A percentile compares a stretch with the other conserved stretches of the same genome.
phyloP scores from a whole-genome alignment of 2,888 invertebrate species.

The Tortrix viridana region DNA sequence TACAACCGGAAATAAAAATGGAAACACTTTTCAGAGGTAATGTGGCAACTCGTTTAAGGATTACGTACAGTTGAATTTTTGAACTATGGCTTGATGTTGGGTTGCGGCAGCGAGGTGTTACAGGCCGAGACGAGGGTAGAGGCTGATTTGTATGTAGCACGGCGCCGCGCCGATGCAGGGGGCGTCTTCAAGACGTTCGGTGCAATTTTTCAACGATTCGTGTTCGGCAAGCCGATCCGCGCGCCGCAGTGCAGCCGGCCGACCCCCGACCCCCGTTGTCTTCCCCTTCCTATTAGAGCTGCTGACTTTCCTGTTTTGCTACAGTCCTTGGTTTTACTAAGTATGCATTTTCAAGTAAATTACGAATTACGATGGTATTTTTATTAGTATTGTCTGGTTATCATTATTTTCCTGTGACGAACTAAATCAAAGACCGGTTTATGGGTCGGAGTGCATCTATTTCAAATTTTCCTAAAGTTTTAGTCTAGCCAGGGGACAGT shows the following conservation, averaged over 20 bases:
- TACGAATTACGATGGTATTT: no score
- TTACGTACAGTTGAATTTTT: constrained; percentile 24
- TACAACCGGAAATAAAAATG: not conserved
- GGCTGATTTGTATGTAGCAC: constrained; percentile 77
- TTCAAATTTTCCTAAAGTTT: constrained; percentile 10
- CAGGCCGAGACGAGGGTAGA: constrained; percentile 48
- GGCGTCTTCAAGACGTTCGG: constrained; percentile 73
- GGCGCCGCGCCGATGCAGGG: constrained; percentile 63
- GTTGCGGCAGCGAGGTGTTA: constrained; percentile 39
- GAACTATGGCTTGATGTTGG: constrained; percentile 22
- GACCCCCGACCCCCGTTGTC: constrained; percentile 43
- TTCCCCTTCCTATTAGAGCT: constrained; percentile 39
- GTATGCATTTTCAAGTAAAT: no score
- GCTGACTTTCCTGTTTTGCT: constrained; percentile 17
- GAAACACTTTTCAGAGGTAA: not conserved
- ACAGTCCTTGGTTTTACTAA: no score
- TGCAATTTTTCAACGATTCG: constrained; percentile 81
- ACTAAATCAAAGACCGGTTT: not conserved
- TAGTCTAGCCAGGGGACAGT: constrained; percentile 30
- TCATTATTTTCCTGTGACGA: not conserved
- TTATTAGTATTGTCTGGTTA: not conserved
- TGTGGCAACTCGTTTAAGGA: constrained; percentile 16
- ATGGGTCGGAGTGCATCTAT: not conserved
- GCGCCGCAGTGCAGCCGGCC: constrained; percentile 59
- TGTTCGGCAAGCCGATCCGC: constrained; percentile 72